phyloP scores from a whole-genome alignment of 2,113 vertebrate genomes.

The Oenanthe oenanthe region DNA sequence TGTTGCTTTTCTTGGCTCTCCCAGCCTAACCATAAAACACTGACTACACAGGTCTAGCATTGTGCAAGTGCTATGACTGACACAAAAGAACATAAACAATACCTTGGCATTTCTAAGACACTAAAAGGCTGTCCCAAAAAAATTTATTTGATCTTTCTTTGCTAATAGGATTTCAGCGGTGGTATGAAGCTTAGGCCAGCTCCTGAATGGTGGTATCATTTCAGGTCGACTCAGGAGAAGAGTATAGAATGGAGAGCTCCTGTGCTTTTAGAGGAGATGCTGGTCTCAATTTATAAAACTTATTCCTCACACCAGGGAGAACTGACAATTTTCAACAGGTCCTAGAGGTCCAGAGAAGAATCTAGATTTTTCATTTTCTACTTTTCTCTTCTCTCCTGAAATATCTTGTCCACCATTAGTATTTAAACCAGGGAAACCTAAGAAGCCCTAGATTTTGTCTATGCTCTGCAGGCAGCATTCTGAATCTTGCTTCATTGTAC shows the following conservation, averaged over 20 bases:
- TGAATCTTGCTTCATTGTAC: neutral
- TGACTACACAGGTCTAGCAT: neutral
- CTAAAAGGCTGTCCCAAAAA: neutral
- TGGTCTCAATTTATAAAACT: neutral
- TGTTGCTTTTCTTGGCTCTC: constrained; percentile 31
- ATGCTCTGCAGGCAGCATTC: neutral
- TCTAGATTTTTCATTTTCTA: neutral
- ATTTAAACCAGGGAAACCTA: neutral
- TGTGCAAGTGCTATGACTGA: neutral
- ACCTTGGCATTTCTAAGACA: neutral
- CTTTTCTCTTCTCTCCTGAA: neutral
- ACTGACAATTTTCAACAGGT: neutral
- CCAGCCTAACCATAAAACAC: neutral
- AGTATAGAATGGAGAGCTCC: neutral
- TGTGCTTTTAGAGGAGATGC: neutral
- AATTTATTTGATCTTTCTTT: neutral
- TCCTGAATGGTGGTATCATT: neutral
- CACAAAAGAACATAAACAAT: neutral
- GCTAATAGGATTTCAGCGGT: neutral
- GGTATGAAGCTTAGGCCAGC: neutral
- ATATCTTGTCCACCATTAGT: neutral
- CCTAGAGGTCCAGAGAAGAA: neutral
- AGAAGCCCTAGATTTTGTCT: neutral
- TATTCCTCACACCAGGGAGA: neutral
- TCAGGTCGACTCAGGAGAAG: neutral